Evolutionary conservation across 1,140 invertebrate genomes (phyloP), one percentile per base, ranked within the genome.

Genomic region (Cotesia chilonis): DNA sequence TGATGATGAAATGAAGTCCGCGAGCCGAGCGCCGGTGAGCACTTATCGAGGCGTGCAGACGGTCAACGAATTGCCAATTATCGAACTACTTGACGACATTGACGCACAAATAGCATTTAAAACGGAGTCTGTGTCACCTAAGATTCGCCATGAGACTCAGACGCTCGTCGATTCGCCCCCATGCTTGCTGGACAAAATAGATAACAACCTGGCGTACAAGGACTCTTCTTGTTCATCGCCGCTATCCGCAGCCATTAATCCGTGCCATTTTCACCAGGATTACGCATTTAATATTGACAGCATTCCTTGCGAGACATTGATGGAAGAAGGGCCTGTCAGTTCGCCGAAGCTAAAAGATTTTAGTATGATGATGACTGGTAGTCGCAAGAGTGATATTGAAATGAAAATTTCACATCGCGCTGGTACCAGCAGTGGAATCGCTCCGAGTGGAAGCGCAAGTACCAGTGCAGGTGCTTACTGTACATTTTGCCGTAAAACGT

Each of bases 401-500:
- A 47, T 47, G 41, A 47, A 47, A 47, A 47, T 47, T 47, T 47
- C 10, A 47, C 41, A 47, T 47, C 41, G 41, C 41, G 10, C 41
- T 10, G 41, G 41, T 10, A 10, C 41, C 10, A 6, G 6, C 10
- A 47, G 6, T 7, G 41, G 41, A 9, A 47, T 10, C 41, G 28
- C 28, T 28, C 28, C 28, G 28, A 28, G 28, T 28, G 28, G 28
- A 28, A 41, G 63, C 7, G 28, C 76, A 7, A 51, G 20, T 68
- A 7, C 54, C 63, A 38, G 70, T 10, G 79, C 76, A 72, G 81
- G 79, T 6, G 84, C 84, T 4, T 87, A 83, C 74, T 89, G 88
- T 71, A 84, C 81, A 55, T 85, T 88, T 72, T 89, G 88, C 73
- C 81, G 81, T 20, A 89, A 89, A 76, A 86, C 81, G 28, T 88